These are phyloP conservation scores for Sphecodes monilicornis DNA, from an alignment of 2,888 invertebrate genomes.

Conservation along the genomic window DNA sequence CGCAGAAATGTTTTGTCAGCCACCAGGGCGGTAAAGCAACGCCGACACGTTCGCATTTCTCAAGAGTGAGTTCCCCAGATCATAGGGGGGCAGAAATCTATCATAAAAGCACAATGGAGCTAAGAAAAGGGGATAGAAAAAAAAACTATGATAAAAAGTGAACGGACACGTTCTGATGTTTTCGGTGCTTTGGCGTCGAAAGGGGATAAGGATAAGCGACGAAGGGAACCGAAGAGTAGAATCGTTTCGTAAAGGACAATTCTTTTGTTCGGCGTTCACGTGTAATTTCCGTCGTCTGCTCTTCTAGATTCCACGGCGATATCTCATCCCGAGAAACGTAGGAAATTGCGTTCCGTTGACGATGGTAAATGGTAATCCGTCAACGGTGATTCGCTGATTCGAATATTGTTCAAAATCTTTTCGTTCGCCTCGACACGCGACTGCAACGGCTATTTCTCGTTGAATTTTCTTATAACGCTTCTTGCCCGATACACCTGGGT, in stretches of 20 bases:
- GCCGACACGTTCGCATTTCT: not conserved
- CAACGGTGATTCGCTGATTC: constrained; percentile 18
- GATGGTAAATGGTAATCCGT: constrained; percentile 34
- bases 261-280: constrained; percentile 9
- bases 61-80: not conserved
- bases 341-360: constrained; percentile 10
- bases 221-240: not conserved
- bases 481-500: no score
- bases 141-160: not conserved
- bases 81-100: not conserved
- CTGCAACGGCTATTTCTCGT: no score
- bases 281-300: constrained; percentile 22
- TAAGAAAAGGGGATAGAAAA: not conserved
- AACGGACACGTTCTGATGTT: not conserved
- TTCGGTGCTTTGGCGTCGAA: not conserved
- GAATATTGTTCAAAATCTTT: no score
- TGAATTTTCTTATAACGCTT: no score
- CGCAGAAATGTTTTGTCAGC: not conserved
- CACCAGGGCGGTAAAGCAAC: not conserved
- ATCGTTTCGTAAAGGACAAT: not conserved
- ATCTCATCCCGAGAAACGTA: constrained; percentile 8
- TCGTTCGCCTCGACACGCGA: no score
- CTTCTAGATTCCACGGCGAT: not conserved
- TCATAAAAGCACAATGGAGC: not conserved
- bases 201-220: not conserved